Conservation (phyloP, 2,797 vertebrate genomes). For the Nannoperca australis region DNA sequence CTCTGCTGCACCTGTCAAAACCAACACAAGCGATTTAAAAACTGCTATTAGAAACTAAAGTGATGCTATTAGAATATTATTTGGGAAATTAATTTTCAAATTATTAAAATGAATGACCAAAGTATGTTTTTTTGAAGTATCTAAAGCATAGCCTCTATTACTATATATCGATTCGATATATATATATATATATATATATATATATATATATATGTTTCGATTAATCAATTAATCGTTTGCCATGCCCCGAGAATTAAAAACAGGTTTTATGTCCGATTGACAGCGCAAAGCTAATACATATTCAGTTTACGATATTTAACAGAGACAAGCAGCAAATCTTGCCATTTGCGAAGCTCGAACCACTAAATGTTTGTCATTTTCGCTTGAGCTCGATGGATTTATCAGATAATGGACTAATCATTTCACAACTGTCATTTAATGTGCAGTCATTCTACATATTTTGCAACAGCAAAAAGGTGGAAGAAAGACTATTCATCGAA, state of each 20-base stretch:
- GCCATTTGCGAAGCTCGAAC: background rate
- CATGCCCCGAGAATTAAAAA: background rate
- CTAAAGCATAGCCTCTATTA: background rate
- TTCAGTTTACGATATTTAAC: background rate
- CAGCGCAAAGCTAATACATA: background rate
- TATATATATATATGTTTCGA: too few species aligned
- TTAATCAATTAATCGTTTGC: background rate
- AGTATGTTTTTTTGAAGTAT: background rate
- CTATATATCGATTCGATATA: too few species aligned
- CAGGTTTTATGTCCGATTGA: background rate
- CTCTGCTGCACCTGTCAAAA: constrained; percentile 91
- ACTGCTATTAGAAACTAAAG: too few species aligned
- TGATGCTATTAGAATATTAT: background rate
- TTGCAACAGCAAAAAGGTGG: background rate
- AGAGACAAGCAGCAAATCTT: background rate
- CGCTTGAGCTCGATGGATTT: background rate
- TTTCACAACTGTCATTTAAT: background rate
- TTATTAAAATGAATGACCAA: background rate
- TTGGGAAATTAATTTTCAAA: background rate
- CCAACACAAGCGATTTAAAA: background rate
- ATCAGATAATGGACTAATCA: background rate
- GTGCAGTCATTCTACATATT: background rate
- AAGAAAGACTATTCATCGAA: background rate
- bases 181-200: too few species aligned
- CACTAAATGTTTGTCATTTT: background rate